Base-by-base conservation (phyloP, 2,113 vertebrate species). In the Aix galericulata region DNA sequence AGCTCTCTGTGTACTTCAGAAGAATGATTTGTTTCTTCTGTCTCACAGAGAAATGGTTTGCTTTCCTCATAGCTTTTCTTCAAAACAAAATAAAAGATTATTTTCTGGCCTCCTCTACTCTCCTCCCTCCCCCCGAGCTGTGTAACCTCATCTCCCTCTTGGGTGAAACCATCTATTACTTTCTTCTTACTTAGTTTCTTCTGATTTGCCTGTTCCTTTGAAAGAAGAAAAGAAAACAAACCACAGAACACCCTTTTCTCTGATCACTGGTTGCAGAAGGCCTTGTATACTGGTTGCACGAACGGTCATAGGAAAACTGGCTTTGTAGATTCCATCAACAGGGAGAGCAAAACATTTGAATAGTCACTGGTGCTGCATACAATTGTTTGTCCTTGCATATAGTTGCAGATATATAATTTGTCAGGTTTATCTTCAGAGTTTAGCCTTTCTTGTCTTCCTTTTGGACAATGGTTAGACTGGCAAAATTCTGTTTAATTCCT, bases 31-130 rank as follows among this genome's bases (percentile, higher is more conserved):
- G 40, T 68, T 80, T 26, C 53, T 52, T 91, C 58, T 85, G 42
- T 48, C 82, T 95, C 69, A 63, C n/a, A 73, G 42, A 72, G 20
- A 90, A 74, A 81, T 21, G 4, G 9, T 27, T 84, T 79, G 18
- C 44, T 94, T 89, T 89, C 38, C 62, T 84, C 89, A 82, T 11
- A 66, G 40, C 10, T 89, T 42, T 44, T 59, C 36, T 92, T 31
- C 46, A 78, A 67, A 84, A 75, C 32, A 4, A 82, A 75, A 71
- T 17, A 32, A 5, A 34, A 8, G 21, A 67, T 67, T 50, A 80
- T 50, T 12, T 53, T 36, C 64, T 50, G 27, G n/a, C 22, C 8
- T 63, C 16, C 42, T 20, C 10, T 40, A n/a, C 7, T 9, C n/a
- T 1, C 5, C 9, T 17, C 17, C 9, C 11, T 1, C 12, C 4